Evolutionary conservation across 2,888 invertebrate genomes (phyloP).

Genomic region (Aphodius granarius): DNA sequence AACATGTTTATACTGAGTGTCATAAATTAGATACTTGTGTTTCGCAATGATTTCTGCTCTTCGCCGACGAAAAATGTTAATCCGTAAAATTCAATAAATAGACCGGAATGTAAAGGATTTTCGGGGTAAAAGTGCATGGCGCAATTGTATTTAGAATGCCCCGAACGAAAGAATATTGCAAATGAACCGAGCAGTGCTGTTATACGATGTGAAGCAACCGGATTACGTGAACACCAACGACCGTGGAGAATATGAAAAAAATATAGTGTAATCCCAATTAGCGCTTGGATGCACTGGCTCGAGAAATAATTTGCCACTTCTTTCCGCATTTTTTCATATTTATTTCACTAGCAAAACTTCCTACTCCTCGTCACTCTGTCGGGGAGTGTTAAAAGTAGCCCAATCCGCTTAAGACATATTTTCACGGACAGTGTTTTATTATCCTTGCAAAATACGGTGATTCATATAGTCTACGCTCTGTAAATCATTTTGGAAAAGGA

Average conservation of each 20-base stretch:
- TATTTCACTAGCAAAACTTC: not conserved
- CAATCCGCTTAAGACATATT: too few species aligned
- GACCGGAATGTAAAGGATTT: not conserved
- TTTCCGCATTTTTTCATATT: constrained; percentile 23
- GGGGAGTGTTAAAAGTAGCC: not conserved
- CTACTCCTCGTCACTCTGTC: not conserved
- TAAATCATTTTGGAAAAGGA: too few species aligned
- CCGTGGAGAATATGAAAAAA: constrained; percentile 19
- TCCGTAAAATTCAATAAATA: not conserved
- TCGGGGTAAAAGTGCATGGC: not conserved
- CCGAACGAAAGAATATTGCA: not conserved
- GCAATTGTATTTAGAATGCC: not conserved
- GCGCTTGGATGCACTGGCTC: not conserved
- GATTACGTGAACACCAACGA: constrained; percentile 14
- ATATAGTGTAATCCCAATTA: not conserved
- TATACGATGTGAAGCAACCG: constrained; percentile 5
- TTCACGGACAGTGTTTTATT: too few species aligned
- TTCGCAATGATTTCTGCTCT: not conserved
- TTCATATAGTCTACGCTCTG: too few species aligned
- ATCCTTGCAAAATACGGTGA: too few species aligned
- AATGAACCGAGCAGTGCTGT: not conserved
- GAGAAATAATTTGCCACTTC: constrained; percentile 14
- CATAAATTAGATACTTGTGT: too few species aligned
- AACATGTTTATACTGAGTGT: too few species aligned
- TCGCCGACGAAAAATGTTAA: not conserved